These are phyloP conservation scores for Apeira syringaria DNA, from an alignment of 2,888 invertebrate genomes.

Conservation along the genomic window DNA sequence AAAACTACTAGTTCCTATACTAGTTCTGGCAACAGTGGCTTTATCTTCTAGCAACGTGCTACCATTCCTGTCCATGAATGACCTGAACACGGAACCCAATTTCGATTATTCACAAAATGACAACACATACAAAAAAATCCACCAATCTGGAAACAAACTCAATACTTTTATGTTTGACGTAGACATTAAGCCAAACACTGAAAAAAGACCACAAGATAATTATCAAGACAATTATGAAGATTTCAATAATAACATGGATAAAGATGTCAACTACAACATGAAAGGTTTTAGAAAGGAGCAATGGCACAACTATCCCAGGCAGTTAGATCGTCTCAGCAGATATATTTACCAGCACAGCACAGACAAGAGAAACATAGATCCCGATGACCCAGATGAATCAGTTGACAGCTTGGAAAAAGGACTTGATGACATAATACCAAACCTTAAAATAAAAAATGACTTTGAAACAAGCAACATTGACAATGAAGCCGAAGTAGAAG, in stretches of 20 bases:
- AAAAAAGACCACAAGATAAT: slow-evolving; percentile 31
- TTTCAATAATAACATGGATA: slow-evolving; percentile 43
- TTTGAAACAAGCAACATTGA: slow-evolving; percentile 43
- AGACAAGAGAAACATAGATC: slow-evolving; percentile 48
- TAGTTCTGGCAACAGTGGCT: slow-evolving; percentile 63
- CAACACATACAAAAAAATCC: slow-evolving; percentile 64
- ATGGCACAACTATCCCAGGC: slow-evolving; percentile 73
- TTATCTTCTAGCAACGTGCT: slow-evolving; percentile 69
- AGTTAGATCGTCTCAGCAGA: slow-evolving; percentile 65
- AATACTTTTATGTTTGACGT: slow-evolving; percentile 56
- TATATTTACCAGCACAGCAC: slow-evolving; percentile 41
- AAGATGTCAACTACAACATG: slow-evolving; percentile 52
- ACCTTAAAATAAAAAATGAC: slow-evolving; percentile 42
- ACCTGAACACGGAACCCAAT: slow-evolving; percentile 45
- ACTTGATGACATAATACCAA: slow-evolving; percentile 37
- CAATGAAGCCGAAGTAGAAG: slow-evolving; percentile 38
- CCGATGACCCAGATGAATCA: slow-evolving; percentile 44
- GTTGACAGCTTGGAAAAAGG: slow-evolving; percentile 27
- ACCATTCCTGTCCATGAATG: slow-evolving; percentile 53
- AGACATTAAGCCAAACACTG: slow-evolving; percentile 30
- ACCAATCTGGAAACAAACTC: slow-evolving; percentile 48
- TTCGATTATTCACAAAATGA: slow-evolving; percentile 57
- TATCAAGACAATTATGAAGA: slow-evolving; percentile 47
- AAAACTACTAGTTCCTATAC: slow-evolving; percentile 54
- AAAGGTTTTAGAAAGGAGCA: slow-evolving; percentile 68